Base-by-base conservation (phyloP, 2,888 invertebrate genomes). In the Scaptomyza parva region DNA sequence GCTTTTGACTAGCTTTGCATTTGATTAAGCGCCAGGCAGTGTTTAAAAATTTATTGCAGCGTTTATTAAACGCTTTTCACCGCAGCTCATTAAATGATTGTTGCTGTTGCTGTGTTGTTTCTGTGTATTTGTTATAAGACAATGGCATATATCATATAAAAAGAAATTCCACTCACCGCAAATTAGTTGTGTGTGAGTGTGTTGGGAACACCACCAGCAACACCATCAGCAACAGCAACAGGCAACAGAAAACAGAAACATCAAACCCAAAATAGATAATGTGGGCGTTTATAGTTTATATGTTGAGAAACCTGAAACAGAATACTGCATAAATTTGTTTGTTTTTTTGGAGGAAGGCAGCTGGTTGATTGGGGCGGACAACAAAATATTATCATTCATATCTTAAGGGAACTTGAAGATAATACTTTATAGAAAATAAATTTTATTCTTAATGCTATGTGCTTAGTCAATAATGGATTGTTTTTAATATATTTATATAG, bases 31-130 rank as follows among this genome's bases (percentile, higher is more conserved):
- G 78, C 68, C 76, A 52, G 57, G 52, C 62, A 74, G 65, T 62
- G 67, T 68, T 77, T 68, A 79, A 70, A 71, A 74, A 77, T 86
- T 84, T 81, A 80, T 83, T 83, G 70, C 64, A 57, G 74, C 78
- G 57, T 86, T 78, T 80, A 73, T 74, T 78, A 78, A 83, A 76
- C 76, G 85, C 85, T 85, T 82, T 81, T 76, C 82, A 81, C 69
- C 70, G 65, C 67, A 58, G 62, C 72, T 62, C 70, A 74, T 65
- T 54, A 78, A 73, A 78, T 30, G 62, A 61, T 40, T 54, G 8
- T 30, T 47, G 17, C 40, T 55, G 22, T 33, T 58, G 52, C 26
- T 35, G n/a, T n/a, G 12, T 40, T 41, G 24, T 53, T 54, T 14
- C 37, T 54, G 9, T 40, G 11, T 33, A 14, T 58, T 44, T 43